A percentile compares a stretch with the other conserved stretches of the same genome.
Evolutionary conservation across 2,113 vertebrate species (phyloP).

Genomic region (Gavialis gangeticus): DNA sequence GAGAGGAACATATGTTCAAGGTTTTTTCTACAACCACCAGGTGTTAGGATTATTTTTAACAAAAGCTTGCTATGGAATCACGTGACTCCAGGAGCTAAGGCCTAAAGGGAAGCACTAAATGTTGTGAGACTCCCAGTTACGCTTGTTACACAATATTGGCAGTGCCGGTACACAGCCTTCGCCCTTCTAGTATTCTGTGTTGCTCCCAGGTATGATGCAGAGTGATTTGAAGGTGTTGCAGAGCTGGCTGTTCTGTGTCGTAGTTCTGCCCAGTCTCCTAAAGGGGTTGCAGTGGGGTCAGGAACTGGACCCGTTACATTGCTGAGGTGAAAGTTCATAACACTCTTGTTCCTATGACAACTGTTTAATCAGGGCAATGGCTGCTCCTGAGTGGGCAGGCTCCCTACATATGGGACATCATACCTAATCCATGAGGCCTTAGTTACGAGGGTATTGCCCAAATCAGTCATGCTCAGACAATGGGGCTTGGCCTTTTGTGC

Average conservation of each 20-base stretch:
- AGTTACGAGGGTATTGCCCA: not conserved
- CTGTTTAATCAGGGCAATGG: not conserved
- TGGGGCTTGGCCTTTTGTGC: not conserved
- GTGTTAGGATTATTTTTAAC: not conserved
- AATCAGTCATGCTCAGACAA: not conserved
- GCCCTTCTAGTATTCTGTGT: not conserved
- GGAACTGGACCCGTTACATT: fast-evolving
- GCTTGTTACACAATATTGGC: not conserved
- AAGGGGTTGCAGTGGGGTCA: not conserved
- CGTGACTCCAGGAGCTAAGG: not conserved
- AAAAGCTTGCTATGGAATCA: not conserved
- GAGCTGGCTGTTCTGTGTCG: not conserved
- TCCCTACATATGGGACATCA: not conserved
- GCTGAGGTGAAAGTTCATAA: not conserved
- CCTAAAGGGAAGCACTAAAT: not conserved
- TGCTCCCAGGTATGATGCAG: not conserved
- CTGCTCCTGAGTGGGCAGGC: not conserved
- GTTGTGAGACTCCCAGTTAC: not conserved
- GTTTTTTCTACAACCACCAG: not conserved
- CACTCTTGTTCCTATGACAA: not conserved
- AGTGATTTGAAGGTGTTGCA: not conserved
- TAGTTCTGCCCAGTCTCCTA: not conserved
- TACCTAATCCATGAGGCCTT: not conserved
- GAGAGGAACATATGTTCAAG: not conserved
- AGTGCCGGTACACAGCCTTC: not conserved